Percentiles rank a stretch among this genome's conserved stretches.
Evolutionary conservation across 2,113 vertebrate genomes (phyloP).

Genomic region (Eulemur rufifrons): DNA sequence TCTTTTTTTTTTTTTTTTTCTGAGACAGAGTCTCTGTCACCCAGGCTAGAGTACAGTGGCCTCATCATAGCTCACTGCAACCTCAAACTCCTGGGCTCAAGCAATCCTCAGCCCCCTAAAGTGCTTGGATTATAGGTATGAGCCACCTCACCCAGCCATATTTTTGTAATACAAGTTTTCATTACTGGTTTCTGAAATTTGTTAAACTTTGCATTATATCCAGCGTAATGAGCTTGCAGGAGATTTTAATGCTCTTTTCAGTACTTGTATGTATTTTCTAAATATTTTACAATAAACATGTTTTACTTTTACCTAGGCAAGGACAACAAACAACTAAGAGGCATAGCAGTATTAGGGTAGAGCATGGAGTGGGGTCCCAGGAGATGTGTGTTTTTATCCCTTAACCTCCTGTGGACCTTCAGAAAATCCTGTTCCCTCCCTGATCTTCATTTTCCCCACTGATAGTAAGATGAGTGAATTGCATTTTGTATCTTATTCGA

Average conservation of each 20-base stretch:
- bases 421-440: neutral
- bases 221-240: neutral
- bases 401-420: neutral
- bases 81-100: no score
- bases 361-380: rapidly evolving
- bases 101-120: no score
- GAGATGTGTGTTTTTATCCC: neutral
- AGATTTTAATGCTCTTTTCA: neutral
- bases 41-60: no score
- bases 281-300: neutral
- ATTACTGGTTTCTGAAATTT: neutral
- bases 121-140: no score
- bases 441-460: neutral
- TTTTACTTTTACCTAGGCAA: neutral
- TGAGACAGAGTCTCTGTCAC: no score
- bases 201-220: neutral
- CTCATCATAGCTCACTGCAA: no score
- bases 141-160: no score
- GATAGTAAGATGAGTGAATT: neutral
- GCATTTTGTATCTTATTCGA: neutral
- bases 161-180: neutral
- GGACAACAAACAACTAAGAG: neutral
- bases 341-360: neutral
- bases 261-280: neutral
- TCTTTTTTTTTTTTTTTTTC: no score